Conservation (phyloP, 2,797 vertebrate species). For the Limnodromus scolopaceus region DNA sequence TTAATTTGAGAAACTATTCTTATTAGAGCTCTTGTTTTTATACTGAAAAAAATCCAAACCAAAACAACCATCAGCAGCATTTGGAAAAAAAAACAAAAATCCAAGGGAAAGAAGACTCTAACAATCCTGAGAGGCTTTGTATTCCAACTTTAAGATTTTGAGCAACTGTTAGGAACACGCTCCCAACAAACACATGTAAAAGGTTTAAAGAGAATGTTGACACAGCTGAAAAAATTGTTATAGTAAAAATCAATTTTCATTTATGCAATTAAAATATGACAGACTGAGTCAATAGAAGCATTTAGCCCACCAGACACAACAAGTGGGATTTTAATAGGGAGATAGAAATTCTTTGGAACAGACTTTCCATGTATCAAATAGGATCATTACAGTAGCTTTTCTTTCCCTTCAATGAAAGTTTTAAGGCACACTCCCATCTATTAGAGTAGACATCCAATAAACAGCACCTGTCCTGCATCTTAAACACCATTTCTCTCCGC, state of each 20-base stretch:
- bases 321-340: constrained; percentile 37
- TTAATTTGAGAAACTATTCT: background rate
- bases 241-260: constrained; percentile 61
- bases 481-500: background rate
- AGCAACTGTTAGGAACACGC: background rate
- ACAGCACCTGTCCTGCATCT: background rate
- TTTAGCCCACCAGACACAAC: background rate
- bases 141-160: background rate
- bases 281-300: constrained; percentile 33
- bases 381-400: background rate
- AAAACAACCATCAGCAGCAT: background rate
- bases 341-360: constrained; percentile 14
- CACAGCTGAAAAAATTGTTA: background rate
- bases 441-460: background rate
- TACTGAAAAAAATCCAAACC: background rate
- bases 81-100: background rate
- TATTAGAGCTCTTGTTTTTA: background rate
- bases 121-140: background rate
- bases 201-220: constrained; percentile 25
- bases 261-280: constrained; percentile 61
- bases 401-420: constrained; percentile 45
- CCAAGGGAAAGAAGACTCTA: background rate
- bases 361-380: background rate
- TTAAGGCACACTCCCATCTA: background rate
- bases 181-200: background rate